These are phyloP conservation scores for Chloropsis hardwickii DNA, from an alignment of 2,113 vertebrate genomes.

Conservation along the genomic window DNA sequence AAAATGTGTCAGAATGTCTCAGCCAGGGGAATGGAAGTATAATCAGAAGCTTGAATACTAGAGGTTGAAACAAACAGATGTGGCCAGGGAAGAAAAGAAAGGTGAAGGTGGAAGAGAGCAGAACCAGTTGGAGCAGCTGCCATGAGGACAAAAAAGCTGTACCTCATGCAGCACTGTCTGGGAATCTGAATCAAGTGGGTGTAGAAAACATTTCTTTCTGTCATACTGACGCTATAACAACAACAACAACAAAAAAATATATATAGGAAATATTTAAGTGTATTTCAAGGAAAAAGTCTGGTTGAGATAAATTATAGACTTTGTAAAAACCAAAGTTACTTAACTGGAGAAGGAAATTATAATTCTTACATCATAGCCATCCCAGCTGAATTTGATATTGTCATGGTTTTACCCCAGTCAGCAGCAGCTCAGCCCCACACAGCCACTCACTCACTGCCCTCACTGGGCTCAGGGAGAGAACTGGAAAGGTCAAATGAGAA, in stretches of 20 bases:
- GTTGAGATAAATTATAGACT: not conserved
- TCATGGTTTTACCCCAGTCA: not conserved
- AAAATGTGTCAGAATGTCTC: not conserved
- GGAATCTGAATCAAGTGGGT: not conserved
- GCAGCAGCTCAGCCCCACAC: not conserved
- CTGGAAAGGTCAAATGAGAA: not conserved
- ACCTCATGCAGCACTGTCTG: not conserved
- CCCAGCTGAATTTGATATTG: not conserved
- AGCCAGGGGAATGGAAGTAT: not conserved
- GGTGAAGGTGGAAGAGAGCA: not conserved
- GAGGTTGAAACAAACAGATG: not conserved
- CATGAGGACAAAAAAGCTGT: not conserved
- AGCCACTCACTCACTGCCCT: not conserved
- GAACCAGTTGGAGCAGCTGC: not conserved
- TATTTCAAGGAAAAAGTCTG: not conserved
- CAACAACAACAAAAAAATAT: too few species aligned
- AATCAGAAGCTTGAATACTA: not conserved
- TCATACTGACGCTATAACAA: not conserved
- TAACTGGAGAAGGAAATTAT: not conserved
- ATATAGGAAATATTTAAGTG: not conserved
- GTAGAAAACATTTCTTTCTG: not conserved
- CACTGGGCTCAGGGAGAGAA: accelerated
- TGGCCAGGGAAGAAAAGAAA: not conserved
- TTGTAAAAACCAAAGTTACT: not conserved
- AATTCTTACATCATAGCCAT: not conserved